Evolutionary conservation across 1,140 invertebrate species (phyloP).

Genomic region (Trypoxylus dichotomus): DNA sequence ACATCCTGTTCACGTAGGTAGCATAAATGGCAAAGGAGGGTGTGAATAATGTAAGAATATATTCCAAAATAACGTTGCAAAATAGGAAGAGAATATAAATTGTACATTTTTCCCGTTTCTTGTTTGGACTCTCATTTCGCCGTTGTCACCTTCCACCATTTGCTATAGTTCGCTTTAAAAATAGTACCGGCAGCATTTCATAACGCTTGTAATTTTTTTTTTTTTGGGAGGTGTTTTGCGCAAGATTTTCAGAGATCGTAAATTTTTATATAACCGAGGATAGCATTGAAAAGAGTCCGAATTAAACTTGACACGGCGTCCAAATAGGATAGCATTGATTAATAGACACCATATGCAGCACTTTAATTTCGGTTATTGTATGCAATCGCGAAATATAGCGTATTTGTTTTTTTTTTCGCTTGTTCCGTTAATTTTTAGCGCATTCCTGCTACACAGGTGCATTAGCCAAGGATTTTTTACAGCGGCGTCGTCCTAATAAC

Average conservation of each 20-base stretch:
- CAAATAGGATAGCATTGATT: not conserved
- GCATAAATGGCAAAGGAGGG: constrained; percentile 29
- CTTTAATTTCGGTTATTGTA: not conserved
- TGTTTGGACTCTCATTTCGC: not conserved
- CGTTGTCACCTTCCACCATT: not conserved
- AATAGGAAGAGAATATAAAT: constrained; percentile 30
- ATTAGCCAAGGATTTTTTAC: not conserved
- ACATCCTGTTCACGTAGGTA: constrained; percentile 27
- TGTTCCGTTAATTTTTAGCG: not conserved
- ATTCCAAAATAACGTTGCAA: constrained; percentile 26
- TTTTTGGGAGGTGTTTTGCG: too few relatives aligned
- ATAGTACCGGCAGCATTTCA: not conserved
- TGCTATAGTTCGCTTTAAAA: not conserved
- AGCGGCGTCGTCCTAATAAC: not conserved
- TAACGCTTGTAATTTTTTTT: not conserved
- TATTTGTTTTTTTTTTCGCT: not conserved
- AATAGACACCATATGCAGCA: not conserved
- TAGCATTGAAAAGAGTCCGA: too few relatives aligned
- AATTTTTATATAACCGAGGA: too few relatives aligned
- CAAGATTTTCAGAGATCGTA: too few relatives aligned
- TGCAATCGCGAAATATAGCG: not conserved
- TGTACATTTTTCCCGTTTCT: constrained; percentile 21
- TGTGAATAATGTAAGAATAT: constrained; percentile 32
- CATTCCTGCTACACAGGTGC: not conserved
- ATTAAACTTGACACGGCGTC: not conserved